Percentiles rank a stretch among this genome's conserved stretches.
Conservation (phyloP, 2,113 vertebrate genomes). For the Thryonomys swinderianus region DNA sequence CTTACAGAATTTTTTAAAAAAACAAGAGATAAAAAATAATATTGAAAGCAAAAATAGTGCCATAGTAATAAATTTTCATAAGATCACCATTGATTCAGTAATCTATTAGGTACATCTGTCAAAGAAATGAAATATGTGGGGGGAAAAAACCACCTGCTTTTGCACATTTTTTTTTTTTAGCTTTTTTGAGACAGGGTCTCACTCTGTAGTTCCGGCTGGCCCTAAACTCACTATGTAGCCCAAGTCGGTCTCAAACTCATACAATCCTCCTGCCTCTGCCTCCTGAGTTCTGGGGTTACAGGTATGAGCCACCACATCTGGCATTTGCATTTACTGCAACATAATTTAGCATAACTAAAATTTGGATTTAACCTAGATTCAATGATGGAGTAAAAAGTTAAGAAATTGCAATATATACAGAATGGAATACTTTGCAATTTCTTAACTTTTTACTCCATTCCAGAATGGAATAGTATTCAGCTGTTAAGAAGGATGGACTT, state of each 20-base stretch:
- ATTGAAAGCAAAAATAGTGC: constrained; percentile 18
- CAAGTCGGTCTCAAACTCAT: no score
- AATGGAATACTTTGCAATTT: no score
- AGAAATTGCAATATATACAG: neutral
- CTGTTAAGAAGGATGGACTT: neutral
- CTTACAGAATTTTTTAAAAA: neutral
- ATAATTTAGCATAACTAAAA: neutral
- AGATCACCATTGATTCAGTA: neutral
- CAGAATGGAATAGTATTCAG: neutral
- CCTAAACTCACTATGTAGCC: no score
- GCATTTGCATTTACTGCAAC: neutral
- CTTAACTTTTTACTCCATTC: no score
- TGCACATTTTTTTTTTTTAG: no score
- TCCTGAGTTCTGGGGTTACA: no score
- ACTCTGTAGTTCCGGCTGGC: no score
- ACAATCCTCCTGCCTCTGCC: no score
- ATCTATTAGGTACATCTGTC: neutral
- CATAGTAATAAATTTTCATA: neutral
- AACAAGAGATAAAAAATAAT: neutral
- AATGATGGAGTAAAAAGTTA: neutral
- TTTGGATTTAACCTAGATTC: neutral
- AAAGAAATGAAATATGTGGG: neutral
- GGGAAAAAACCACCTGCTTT: neutral
- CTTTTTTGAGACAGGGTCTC: no score
- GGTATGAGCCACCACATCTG: no score